Percentiles rank a stretch among this genome's conserved stretches.
These are phyloP conservation scores for Lithosia quadra DNA, from an alignment of 2,888 invertebrate species.

Conservation along the genomic window DNA sequence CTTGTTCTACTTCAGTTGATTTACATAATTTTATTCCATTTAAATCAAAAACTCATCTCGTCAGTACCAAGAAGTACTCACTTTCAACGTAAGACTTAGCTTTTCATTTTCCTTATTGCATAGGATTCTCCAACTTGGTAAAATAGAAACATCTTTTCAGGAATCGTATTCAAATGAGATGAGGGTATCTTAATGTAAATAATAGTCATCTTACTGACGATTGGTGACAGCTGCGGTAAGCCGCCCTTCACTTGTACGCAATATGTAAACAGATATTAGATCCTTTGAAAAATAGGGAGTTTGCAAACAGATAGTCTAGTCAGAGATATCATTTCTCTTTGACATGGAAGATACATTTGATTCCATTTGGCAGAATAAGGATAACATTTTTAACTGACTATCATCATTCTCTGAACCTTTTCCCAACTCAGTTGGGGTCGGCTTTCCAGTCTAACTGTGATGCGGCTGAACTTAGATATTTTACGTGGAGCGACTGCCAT, in stretches of 20 bases:
- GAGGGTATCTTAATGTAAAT: conserved; percentile 40
- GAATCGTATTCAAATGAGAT: conserved; percentile 46
- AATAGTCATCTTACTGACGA: conserved; percentile 38
- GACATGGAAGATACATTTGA: too few relatives aligned
- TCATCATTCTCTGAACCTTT: too few relatives aligned
- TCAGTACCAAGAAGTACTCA: background rate
- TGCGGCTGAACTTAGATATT: too few relatives aligned
- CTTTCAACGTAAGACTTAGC: background rate
- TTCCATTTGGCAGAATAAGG: too few relatives aligned
- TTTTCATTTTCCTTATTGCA: conserved; percentile 6
- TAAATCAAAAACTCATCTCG: background rate
- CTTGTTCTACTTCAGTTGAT: background rate
- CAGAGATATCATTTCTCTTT: too few relatives aligned
- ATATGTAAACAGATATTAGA: conserved; percentile 27
- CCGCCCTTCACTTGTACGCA: conserved; percentile 23
- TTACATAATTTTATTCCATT: background rate
- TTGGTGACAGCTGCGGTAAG: conserved; percentile 39
- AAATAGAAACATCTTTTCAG: conserved; percentile 24
- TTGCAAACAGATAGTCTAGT: background rate
- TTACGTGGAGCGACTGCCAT: too few relatives aligned
- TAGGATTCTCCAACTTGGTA: conserved; percentile 4
- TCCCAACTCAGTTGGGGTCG: too few relatives aligned
- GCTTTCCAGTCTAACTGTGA: too few relatives aligned
- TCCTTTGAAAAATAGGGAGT: conserved; percentile 2
- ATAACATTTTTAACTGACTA: too few relatives aligned